Percentiles rank a stretch among this genome's conserved stretches.
These are phyloP conservation scores for Otolemur crassicaudatus DNA, from an alignment of 2,797 vertebrate species.

Conservation along the genomic window DNA sequence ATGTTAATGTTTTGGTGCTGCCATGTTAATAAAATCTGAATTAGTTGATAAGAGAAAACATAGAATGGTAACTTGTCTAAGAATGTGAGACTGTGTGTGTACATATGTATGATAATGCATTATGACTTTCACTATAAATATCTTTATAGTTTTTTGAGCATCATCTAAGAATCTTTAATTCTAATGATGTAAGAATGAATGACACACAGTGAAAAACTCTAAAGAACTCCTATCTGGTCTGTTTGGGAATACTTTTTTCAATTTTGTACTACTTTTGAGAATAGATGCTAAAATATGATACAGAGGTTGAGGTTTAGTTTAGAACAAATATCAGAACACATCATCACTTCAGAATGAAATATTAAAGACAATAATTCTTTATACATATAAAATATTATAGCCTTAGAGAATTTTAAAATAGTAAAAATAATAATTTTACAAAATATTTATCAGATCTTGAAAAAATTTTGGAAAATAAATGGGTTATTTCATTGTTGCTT, in stretches of 20 bases:
- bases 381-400: not conserved
- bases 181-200: not conserved
- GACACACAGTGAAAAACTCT: not conserved
- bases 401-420: not conserved
- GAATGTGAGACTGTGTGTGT: not conserved
- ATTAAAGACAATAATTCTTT: not conserved
- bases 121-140: not conserved
- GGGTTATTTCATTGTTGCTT: not conserved
- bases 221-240: not conserved
- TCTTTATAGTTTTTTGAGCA: not conserved
- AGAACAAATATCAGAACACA: not conserved
- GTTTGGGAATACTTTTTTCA: not conserved
- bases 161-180: not conserved
- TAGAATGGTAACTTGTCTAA: not conserved
- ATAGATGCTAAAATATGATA: not conserved
- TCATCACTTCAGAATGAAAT: not conserved
- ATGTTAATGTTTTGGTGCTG: not conserved
- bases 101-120: not conserved
- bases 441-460: not conserved
- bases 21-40: slow-evolving; percentile 2
- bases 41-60: not conserved
- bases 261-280: not conserved
- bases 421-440: not conserved
- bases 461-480: not conserved
- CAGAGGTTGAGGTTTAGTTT: not conserved